Evolutionary conservation across 2,113 vertebrate genomes (phyloP).

Genomic region (Brienomyrus longianalis): DNA sequence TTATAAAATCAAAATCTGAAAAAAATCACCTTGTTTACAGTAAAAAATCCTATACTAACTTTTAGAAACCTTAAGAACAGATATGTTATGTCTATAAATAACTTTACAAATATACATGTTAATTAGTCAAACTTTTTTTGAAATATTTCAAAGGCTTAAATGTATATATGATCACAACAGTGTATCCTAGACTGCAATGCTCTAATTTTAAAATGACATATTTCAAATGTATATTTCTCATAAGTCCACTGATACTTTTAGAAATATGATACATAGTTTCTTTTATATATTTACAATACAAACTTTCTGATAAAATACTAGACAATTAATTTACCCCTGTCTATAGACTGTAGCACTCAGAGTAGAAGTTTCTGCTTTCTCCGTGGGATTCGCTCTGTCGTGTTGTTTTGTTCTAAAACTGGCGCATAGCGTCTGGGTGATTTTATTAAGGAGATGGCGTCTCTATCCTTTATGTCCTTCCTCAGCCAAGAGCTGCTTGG

Average conservation of each 20-base stretch:
- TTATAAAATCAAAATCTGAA: conserved; percentile 71
- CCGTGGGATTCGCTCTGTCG: neutral
- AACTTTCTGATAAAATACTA: conserved; percentile 66
- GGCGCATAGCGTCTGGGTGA: neutral
- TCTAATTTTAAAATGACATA: conserved; percentile 52
- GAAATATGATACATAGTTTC: conserved; percentile 71
- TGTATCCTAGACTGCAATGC: conserved; percentile 72
- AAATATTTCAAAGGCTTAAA: conserved; percentile 68
- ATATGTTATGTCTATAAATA: conserved; percentile 91
- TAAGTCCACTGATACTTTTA: conserved; percentile 61
- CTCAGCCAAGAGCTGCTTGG: neutral
- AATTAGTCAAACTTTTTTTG: conserved; percentile 76
- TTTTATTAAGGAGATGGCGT: neutral
- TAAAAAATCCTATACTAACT: conserved; percentile 64
- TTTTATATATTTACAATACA: conserved; percentile 82
- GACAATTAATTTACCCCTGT: conserved; percentile 16
- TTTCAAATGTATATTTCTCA: conserved; percentile 51
- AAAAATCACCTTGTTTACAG: conserved; percentile 64
- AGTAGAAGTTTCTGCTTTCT: neutral
- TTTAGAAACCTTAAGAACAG: conserved; percentile 66
- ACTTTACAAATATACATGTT: conserved; percentile 96
- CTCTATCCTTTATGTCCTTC: neutral
- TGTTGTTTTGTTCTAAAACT: neutral
- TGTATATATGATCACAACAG: conserved; percentile 65
- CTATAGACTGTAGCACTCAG: neutral